These are phyloP conservation scores for Megaustenia siamemsis DNA, from an alignment of 2,888 invertebrate genomes.

Conservation along the genomic window DNA sequence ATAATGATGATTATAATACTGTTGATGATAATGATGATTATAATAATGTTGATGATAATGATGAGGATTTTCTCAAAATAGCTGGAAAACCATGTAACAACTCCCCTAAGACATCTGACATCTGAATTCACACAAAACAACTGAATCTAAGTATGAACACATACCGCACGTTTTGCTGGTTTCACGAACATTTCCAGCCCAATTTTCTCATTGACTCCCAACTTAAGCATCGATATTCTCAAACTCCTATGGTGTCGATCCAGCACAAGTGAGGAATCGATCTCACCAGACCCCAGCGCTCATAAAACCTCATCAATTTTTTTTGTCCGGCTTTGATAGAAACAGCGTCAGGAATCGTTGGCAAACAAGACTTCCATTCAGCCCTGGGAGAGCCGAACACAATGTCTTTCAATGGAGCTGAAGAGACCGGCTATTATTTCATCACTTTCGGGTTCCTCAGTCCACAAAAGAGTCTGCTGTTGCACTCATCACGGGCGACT, in stretches of 20 bases:
- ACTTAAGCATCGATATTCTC: constrained; percentile 27
- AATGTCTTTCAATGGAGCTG: constrained; percentile 46
- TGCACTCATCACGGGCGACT: constrained; percentile 57
- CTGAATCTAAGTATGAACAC: too few relatives aligned
- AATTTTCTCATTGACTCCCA: not conserved
- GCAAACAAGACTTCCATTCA: constrained; percentile 60
- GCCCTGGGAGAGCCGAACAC: constrained; percentile 37
- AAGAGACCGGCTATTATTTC: constrained; percentile 47
- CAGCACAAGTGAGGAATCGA: constrained; percentile 13
- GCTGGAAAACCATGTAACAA: too few relatives aligned
- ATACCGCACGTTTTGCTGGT: too few relatives aligned
- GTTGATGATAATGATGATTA: too few relatives aligned
- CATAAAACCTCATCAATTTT: constrained; percentile 60
- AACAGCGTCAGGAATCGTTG: constrained; percentile 59
- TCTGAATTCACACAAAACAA: too few relatives aligned
- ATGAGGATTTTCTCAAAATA: too few relatives aligned
- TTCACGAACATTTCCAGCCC: not conserved
- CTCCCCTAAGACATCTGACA: too few relatives aligned
- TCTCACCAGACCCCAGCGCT: constrained; percentile 36
- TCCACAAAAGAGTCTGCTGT: constrained; percentile 58
- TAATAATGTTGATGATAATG: too few relatives aligned
- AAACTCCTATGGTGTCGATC: constrained; percentile 17
- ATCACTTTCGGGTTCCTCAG: constrained; percentile 46
- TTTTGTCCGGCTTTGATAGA: constrained; percentile 60
- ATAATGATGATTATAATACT: too few relatives aligned